A percentile compares a stretch with the other conserved stretches of the same genome.
phyloP scores from a whole-genome alignment of 2,888 invertebrate species.

The Mellilla xanthometata region DNA sequence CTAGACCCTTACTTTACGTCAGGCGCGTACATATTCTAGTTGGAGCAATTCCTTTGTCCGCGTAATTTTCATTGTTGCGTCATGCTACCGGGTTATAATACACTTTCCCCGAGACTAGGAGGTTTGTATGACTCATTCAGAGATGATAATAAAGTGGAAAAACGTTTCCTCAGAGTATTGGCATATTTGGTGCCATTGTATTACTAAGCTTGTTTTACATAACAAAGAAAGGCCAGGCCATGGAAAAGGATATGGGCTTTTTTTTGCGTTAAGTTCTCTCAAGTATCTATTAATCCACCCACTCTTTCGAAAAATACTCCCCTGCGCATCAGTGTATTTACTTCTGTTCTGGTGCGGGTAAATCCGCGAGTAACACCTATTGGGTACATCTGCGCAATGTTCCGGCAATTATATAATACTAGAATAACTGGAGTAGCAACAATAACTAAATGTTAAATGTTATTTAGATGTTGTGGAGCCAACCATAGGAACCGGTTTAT shows the following conservation, averaged over 20 bases:
- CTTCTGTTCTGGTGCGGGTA: too few relatives aligned
- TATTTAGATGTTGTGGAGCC: constrained; percentile 6
- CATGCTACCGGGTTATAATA: constrained; percentile 57
- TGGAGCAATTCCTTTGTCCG: constrained; percentile 74
- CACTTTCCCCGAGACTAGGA: constrained; percentile 74
- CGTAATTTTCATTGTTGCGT: constrained; percentile 77
- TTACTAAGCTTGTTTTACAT: constrained; percentile 18
- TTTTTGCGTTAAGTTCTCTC: constrained; percentile 37
- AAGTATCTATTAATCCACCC: constrained; percentile 36
- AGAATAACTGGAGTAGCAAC: constrained; percentile 20
- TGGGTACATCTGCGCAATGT: too few relatives aligned
- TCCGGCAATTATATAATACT: constrained; percentile 22
- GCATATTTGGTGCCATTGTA: constrained; percentile 37
- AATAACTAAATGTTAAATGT: constrained; percentile 8
- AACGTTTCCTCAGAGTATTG: constrained; percentile 54
- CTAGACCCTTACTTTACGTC: constrained; percentile 64
- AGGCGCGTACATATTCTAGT: constrained; percentile 45
- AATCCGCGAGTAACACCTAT: too few relatives aligned
- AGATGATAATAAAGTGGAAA: constrained; percentile 54
- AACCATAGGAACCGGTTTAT: constrained; percentile 7
- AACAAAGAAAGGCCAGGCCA: too few relatives aligned
- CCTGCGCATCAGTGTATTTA: too few relatives aligned
- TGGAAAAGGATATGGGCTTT: too few relatives aligned
- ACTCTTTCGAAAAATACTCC: too few relatives aligned
- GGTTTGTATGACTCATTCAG: constrained; percentile 56